phyloP scores from a whole-genome alignment of 2,797 vertebrate species.

The Neoniphon sammara region DNA sequence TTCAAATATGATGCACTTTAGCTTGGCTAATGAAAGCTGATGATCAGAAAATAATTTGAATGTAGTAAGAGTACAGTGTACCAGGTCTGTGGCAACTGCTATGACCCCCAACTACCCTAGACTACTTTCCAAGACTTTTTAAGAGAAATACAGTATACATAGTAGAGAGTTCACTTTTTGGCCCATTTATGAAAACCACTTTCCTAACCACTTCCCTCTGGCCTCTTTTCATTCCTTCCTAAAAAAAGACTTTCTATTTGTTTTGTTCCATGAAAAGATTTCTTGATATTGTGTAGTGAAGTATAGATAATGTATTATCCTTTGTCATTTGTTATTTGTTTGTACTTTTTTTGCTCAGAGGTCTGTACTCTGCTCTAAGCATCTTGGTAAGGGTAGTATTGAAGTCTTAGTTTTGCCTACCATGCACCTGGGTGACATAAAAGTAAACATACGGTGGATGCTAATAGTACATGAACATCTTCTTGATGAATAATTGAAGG shows the following conservation, averaged over 20 bases:
- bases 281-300: conserved; percentile 39
- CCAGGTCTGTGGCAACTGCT: background rate
- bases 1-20: conserved; percentile 72
- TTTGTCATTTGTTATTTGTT: background rate
- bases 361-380: background rate
- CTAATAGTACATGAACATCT: conserved; percentile 8
- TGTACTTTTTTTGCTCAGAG: background rate
- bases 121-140: conserved; percentile 33
- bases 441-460: conserved; percentile 21
- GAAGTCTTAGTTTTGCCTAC: conserved; percentile 2
- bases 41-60: conserved; percentile 16
- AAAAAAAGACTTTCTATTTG: conserved; percentile 2
- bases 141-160: background rate
- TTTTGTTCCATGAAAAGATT: conserved; percentile 18
- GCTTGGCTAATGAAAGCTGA: conserved; percentile 18
- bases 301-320: conserved; percentile 8
- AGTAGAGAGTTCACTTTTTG: background rate
- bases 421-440: conserved; percentile 1
- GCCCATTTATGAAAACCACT: conserved; percentile 35
- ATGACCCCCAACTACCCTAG: background rate
- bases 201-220: conserved; percentile 17
- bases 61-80: conserved; percentile 12
- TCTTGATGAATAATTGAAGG: conserved; percentile 24
- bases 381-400: background rate
- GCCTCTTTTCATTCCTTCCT: conserved; percentile 24